A percentile compares a stretch with the other conserved stretches of the same genome.
Evolutionary conservation across 2,113 vertebrate species (phyloP).

Genomic region (Clarias macrocephalus): DNA sequence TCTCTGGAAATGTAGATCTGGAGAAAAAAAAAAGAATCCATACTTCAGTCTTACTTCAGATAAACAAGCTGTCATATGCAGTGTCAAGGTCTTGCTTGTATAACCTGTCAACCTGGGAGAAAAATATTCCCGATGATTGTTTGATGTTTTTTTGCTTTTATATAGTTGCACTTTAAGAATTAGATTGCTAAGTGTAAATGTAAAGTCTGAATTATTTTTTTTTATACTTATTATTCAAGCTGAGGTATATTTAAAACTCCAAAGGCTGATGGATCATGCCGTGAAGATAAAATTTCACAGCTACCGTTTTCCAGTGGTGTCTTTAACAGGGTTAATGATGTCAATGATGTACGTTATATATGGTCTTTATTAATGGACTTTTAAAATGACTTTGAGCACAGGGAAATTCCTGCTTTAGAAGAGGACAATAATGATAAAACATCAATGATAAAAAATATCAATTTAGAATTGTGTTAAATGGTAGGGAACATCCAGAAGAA

Average conservation of each 20-base stretch:
- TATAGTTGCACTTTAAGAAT: neutral
- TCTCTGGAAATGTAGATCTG: neutral
- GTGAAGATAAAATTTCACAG: slow-evolving; percentile 7
- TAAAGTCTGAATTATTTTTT: slow-evolving; percentile 22
- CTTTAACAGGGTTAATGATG: neutral
- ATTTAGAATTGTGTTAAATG: neutral
- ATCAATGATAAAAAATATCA: neutral
- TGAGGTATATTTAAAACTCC: neutral
- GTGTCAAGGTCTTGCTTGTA: neutral
- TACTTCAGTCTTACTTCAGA: slow-evolving; percentile 6
- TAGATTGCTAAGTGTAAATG: neutral
- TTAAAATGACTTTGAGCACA: neutral
- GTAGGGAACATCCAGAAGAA: neutral
- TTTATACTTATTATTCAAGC: too few relatives aligned
- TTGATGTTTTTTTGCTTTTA: neutral
- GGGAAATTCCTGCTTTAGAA: neutral
- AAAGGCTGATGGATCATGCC: neutral
- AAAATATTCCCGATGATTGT: neutral
- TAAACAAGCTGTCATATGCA: slow-evolving; percentile 7
- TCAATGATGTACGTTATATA: neutral
- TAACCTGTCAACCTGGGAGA: neutral
- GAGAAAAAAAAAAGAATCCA: neutral
- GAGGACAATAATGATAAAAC: neutral
- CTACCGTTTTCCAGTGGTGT: neutral
- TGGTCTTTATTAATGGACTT: slow-evolving; percentile 8